Evolutionary conservation across 2,113 vertebrate genomes (phyloP).

Genomic region (Triplophysa rosa): DNA sequence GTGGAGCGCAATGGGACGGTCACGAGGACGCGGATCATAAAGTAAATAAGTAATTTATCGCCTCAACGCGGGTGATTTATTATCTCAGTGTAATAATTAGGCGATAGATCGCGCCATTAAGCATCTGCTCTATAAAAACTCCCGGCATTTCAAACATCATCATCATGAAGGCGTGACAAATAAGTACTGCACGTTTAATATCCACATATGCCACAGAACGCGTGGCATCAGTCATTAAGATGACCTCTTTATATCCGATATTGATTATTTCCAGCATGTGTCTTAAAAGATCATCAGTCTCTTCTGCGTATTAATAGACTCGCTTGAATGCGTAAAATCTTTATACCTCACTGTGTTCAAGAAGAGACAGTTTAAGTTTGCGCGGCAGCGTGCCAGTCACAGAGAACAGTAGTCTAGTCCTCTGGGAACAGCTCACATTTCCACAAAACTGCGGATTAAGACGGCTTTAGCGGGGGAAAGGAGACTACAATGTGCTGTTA

Average conservation of each 20-base stretch:
- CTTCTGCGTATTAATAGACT: not conserved
- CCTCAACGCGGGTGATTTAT: slow-evolving; percentile 18
- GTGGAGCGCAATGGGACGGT: not conserved
- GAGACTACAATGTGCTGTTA: slow-evolving; percentile 66
- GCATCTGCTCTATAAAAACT: not conserved
- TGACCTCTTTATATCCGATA: not conserved
- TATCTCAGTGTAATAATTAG: slow-evolving; percentile 7
- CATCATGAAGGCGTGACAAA: not conserved
- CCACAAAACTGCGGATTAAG: slow-evolving; percentile 64
- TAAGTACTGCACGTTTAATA: not conserved
- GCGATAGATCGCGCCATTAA: not conserved
- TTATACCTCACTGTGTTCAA: not conserved
- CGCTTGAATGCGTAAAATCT: not conserved
- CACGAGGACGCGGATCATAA: slow-evolving; percentile 1
- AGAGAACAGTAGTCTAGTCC: slow-evolving; percentile 48
- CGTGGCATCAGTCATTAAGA: not conserved
- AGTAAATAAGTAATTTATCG: slow-evolving; percentile 2
- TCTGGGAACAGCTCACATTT: slow-evolving; percentile 65
- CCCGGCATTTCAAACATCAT: not conserved
- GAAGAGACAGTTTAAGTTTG: slow-evolving; percentile 16
- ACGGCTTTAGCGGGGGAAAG: slow-evolving; percentile 62
- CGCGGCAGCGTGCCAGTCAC: slow-evolving; percentile 41
- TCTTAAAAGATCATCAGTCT: not conserved
- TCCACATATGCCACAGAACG: not conserved
- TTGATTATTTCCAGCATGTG: not conserved